Evolutionary conservation across 1,140 invertebrate species (phyloP).

Genomic region (Ceratina australensis): DNA sequence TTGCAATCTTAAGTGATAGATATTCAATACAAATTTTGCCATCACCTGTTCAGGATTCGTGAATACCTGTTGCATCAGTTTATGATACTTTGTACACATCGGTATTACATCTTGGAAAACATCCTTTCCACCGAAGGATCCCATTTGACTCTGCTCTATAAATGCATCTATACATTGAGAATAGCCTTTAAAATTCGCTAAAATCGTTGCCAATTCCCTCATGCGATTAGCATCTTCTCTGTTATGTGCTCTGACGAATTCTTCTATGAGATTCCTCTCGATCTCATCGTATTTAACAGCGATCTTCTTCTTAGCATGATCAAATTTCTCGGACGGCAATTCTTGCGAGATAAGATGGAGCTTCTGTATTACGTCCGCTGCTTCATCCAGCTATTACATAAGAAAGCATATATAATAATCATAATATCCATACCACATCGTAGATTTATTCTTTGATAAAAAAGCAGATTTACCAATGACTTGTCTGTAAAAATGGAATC

Average conservation of each 20-base stretch:
- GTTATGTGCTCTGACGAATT: conserved; percentile 94
- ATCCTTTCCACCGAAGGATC: conserved; percentile 88
- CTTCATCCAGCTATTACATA: conserved; percentile 89
- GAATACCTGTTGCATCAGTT: conserved; percentile 95
- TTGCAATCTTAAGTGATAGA: conserved; percentile 96
- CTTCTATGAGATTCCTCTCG: conserved; percentile 95
- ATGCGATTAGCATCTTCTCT: conserved; percentile 92
- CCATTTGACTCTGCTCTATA: conserved; percentile 97
- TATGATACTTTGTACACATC: conserved; percentile 93
- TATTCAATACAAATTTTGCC: conserved; percentile 98
- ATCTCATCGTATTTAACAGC: conserved; percentile 97
- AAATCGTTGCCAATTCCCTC: conserved; percentile 94
- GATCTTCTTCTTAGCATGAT: conserved; percentile 93
- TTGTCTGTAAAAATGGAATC: conserved; percentile 94
- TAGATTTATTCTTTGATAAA: not conserved
- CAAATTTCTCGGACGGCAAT: conserved; percentile 92
- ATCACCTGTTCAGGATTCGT: conserved; percentile 98
- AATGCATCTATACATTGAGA: conserved; percentile 97
- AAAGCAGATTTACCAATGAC: conserved; percentile 82
- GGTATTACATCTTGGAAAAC: conserved; percentile 95
- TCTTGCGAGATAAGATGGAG: conserved; percentile 97
- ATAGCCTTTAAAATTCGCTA: conserved; percentile 98
- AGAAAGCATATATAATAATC: conserved; percentile 36
- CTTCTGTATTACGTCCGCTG: conserved; percentile 99
- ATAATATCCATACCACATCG: conserved; percentile 29